A percentile compares a stretch with the other conserved stretches of the same genome.
Evolutionary conservation across 2,888 invertebrate genomes (phyloP).

Genomic region (Volucella inflata): DNA sequence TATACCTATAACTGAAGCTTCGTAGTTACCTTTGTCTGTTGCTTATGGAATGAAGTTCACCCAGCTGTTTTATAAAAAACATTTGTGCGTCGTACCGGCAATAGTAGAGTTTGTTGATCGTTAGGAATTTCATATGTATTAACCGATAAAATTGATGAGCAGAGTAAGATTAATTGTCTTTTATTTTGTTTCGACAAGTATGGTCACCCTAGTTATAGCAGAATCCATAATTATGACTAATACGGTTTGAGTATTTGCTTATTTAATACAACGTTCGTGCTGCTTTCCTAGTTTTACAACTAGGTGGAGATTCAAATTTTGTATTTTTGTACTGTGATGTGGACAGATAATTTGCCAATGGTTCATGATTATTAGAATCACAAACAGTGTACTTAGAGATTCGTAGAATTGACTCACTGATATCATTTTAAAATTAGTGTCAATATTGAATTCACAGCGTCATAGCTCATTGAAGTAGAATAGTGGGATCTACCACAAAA

Average conservation of each 20-base stretch:
- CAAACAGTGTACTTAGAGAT: constrained; percentile 11
- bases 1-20: no score
- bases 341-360: background rate
- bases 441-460: constrained; percentile 43
- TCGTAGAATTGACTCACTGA: background rate
- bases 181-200: constrained; percentile 75
- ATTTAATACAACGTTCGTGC: background rate
- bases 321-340: background rate
- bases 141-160: no score
- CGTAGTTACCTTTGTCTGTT: no score
- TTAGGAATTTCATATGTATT: no score
- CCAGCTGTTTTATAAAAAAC: no score
- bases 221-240: constrained; percentile 64
- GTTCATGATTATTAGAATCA: constrained; percentile 8
- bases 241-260: background rate
- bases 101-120: no score
- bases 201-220: constrained; percentile 76
- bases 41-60: no score
- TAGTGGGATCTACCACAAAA: constrained; percentile 32
- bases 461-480: constrained; percentile 4
- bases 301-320: constrained; percentile 8
- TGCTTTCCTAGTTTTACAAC: background rate
- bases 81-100: no score
- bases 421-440: constrained; percentile 41
- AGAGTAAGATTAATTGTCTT: no score